A percentile compares a stretch with the other conserved stretches of the same genome.
These are phyloP conservation scores for Dendronephthya gigantea DNA, from an alignment of 64 coral and sea anemone genomes.

Conservation along the genomic window DNA sequence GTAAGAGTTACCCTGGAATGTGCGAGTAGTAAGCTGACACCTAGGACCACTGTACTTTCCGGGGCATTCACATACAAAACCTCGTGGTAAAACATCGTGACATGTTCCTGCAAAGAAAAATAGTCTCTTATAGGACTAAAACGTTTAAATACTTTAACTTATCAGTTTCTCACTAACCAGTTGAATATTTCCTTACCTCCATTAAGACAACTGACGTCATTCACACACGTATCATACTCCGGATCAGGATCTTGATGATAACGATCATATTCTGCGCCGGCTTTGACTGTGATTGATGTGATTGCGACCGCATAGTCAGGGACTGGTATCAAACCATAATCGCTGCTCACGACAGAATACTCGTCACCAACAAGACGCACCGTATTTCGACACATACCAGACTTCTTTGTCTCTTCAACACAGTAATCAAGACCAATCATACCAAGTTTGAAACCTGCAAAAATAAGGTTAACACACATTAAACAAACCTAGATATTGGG, in stretches of 20 bases:
- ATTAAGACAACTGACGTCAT: constrained; percentile 51
- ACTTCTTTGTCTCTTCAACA: constrained; percentile 46
- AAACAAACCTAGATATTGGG: neutral
- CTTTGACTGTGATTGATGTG: constrained; percentile 48
- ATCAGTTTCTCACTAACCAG: neutral
- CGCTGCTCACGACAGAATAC: constrained; percentile 68
- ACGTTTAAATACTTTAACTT: neutral
- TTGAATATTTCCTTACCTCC: neutral
- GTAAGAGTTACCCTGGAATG: constrained; percentile 72
- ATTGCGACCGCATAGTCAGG: constrained; percentile 34
- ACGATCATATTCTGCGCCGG: constrained; percentile 29
- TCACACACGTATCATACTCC: constrained; percentile 8
- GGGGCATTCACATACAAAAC: constrained; percentile 69
- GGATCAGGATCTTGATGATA: neutral
- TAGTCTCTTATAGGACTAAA: neutral
- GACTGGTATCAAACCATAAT: constrained; percentile 44
- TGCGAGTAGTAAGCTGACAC: constrained; percentile 72
- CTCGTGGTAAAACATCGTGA: constrained; percentile 49
- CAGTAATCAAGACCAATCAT: constrained; percentile 79
- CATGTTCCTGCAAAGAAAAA: constrained; percentile 41
- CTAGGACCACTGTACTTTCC: constrained; percentile 45
- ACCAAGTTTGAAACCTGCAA: constrained; percentile 51
- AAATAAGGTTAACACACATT: neutral
- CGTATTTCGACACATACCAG: constrained; percentile 49
- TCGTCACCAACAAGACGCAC: constrained; percentile 27